Base-by-base conservation (phyloP, 2,888 invertebrate genomes). In the Operophtera brumata region DNA sequence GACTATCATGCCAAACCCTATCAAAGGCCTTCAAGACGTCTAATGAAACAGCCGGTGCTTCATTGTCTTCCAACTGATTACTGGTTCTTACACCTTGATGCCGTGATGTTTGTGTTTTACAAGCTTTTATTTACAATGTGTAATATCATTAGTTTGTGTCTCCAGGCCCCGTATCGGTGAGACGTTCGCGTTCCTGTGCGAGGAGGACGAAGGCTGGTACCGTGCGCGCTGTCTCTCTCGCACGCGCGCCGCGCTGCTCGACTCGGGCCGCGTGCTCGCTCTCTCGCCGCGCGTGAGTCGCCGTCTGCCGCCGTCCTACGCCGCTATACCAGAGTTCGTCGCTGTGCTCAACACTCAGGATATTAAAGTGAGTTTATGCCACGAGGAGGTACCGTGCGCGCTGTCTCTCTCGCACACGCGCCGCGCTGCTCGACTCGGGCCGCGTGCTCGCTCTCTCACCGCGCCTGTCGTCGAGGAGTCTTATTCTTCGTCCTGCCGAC, bases 121-220 rank as follows among this genome's bases (percentile, higher is more conserved):
- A n/a, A n/a, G n/a, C n/a, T n/a, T n/a, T n/a, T n/a, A n/a, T n/a
- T n/a, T n/a, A n/a, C n/a, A n/a, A n/a, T n/a, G n/a, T n/a, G n/a
- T n/a, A n/a, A n/a, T n/a, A n/a, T n/a, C n/a, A n/a, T n/a, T n/a
- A n/a, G n/a, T n/a, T n/a, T n/a, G n/a, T n/a, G n/a, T 11, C 10
- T 34, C 0, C 73, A 89, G 88, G 0, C 73, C 76, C 0, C 35
- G 36, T 0, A 75, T 79, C 0, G 87, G 88, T 9, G 78, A 79
- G 0, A 26, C 70, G 0, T 80, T 84, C 60, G 78, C 86, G 0
- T 79, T 77, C 64, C 64, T 71, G 26, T 72, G 79, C 59, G 60
- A 70, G 0, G 67, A 66, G 0, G 88, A 88, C 52, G 69, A 66
- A 5, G 79, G 71, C 0, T 89, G 86, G 85, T 89, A 86, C 72